Evolutionary conservation across 2,113 vertebrate species (phyloP).

Genomic region (Emydura subglobosa): DNA sequence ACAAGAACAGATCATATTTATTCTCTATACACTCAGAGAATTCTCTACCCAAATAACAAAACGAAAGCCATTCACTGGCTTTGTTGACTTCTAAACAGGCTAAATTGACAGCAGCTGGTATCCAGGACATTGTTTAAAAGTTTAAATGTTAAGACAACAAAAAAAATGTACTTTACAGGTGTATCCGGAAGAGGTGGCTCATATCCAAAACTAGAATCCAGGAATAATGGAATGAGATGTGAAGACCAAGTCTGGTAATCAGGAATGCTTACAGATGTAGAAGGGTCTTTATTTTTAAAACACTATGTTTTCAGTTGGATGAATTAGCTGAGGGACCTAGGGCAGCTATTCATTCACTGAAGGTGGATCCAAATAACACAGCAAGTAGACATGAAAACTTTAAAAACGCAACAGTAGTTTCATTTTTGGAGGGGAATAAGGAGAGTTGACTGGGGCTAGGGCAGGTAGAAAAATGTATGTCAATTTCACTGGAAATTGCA

Average conservation of each 20-base stretch:
- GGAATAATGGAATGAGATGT: neutral
- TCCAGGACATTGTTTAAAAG: slow-evolving; percentile 29
- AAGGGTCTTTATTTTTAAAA: neutral
- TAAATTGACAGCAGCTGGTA: slow-evolving; percentile 60
- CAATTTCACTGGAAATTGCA: neutral
- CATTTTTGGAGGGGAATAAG: neutral
- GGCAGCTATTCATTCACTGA: rapidly evolving
- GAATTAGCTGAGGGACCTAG: neutral
- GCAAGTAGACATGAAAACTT: rapidly evolving
- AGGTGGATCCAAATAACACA: neutral
- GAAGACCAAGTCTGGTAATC: neutral
- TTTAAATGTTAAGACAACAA: slow-evolving; percentile 13
- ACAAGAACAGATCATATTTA: slow-evolving; percentile 65
- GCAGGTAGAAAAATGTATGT: rapidly evolving
- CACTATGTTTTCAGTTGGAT: rapidly evolving
- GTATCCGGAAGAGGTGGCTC: neutral
- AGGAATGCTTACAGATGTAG: neutral
- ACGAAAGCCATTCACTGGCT: slow-evolving; percentile 52
- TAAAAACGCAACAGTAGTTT: rapidly evolving
- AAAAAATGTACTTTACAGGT: neutral
- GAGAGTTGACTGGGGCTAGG: neutral
- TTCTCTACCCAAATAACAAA: slow-evolving; percentile 45
- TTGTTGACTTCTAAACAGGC: slow-evolving; percentile 54
- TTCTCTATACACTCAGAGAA: slow-evolving; percentile 2
- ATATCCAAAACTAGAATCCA: neutral